Percentiles rank a stretch among this genome's conserved stretches.
phyloP scores from a whole-genome alignment of 2,888 invertebrate species.

The Himalopsyche kuldschensis region DNA sequence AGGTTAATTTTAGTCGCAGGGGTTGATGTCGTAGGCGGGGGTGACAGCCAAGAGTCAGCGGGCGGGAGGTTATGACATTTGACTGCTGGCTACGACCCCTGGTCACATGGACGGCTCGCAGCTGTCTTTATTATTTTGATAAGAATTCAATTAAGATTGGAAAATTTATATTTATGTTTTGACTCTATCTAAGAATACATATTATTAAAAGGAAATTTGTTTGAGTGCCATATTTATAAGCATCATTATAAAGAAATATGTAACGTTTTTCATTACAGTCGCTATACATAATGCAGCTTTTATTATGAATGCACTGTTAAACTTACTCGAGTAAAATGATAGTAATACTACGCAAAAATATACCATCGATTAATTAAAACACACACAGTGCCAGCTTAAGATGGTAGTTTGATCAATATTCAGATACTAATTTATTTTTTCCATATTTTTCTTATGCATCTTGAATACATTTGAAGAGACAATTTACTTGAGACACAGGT shows the following conservation, averaged over 20 bases:
- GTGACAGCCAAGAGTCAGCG: background rate
- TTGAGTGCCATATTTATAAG: background rate
- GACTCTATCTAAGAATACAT: background rate
- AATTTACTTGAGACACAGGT: no score
- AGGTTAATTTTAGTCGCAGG: conserved; percentile 36
- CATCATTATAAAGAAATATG: background rate
- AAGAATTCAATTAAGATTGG: background rate
- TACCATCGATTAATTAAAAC: no score
- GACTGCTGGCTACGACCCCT: conserved; percentile 9
- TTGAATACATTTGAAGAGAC: no score
- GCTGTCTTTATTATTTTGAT: background rate
- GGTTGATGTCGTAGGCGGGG: conserved; percentile 3
- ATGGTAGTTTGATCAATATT: no score
- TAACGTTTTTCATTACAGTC: background rate
- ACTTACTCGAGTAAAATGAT: no score
- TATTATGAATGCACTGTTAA: no score
- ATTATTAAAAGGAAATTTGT: background rate
- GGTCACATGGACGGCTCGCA: conserved; percentile 12
- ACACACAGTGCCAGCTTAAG: no score
- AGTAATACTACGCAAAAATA: no score
- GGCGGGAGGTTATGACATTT: conserved; percentile 33
- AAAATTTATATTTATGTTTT: background rate
- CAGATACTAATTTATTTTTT: no score
- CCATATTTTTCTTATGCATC: no score
- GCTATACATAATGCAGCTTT: no score